A percentile compares a stretch with the other conserved stretches of the same genome.
These are phyloP conservation scores for Anoplius nigerrimus DNA, from an alignment of 2,888 invertebrate species.

Conservation along the genomic window DNA sequence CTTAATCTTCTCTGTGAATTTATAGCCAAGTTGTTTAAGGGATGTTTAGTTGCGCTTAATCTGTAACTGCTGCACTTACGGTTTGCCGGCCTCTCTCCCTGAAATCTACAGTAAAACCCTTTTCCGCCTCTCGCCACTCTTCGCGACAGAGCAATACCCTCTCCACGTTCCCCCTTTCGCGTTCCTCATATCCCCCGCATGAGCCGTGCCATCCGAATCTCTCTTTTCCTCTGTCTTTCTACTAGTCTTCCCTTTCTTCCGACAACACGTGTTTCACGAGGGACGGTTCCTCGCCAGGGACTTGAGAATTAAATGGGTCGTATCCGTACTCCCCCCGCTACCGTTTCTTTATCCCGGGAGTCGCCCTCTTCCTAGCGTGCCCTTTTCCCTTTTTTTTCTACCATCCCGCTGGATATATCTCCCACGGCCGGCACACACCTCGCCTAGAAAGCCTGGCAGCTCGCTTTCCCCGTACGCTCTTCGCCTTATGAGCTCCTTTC, in stretches of 20 bases:
- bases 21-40: conserved; percentile 64
- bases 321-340: conserved; percentile 1
- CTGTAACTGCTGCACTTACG: conserved; percentile 60
- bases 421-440: no score
- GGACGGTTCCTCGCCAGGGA: conserved; percentile 7
- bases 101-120: not conserved
- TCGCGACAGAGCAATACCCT: conserved; percentile 2
- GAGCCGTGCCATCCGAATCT: not conserved
- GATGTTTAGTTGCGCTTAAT: conserved; percentile 68
- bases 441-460: no score
- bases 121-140: conserved; percentile 10
- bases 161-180: conserved; percentile 2
- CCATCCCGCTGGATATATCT: no score
- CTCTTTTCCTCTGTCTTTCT: conserved; percentile 18
- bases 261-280: conserved; percentile 14
- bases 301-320: conserved; percentile 29
- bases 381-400: not conserved
- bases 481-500: not conserved
- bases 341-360: conserved; percentile 10
- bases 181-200: conserved; percentile 4
- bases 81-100: conserved; percentile 5
- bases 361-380: not conserved
- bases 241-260: conserved; percentile 7
- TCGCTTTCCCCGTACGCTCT: no score
- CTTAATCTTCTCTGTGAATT: conserved; percentile 66